A percentile compares a stretch with the other conserved stretches of the same genome.
phyloP scores from a whole-genome alignment of 2,888 invertebrate genomes.

The Eupithecia exiguata region DNA sequence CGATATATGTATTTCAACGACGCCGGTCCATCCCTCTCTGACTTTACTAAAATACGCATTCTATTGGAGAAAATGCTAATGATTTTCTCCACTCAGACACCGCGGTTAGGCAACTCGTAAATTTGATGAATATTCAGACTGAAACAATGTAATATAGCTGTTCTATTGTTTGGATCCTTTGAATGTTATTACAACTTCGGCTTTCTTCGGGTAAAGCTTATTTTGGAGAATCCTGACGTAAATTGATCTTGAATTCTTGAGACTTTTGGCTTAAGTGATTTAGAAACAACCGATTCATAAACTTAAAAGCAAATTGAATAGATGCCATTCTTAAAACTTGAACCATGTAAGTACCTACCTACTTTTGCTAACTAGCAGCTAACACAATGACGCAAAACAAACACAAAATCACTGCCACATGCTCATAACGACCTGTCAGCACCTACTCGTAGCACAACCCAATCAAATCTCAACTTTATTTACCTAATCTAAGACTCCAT shows the following conservation, averaged over 20 bases:
- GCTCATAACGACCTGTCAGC: slow-evolving; percentile 20
- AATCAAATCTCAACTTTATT: slow-evolving; percentile 18
- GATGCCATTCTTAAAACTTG: background rate
- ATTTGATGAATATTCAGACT: slow-evolving; percentile 63
- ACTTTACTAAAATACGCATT: slow-evolving; percentile 60
- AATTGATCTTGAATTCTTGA: slow-evolving; percentile 17
- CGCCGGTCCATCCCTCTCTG: slow-evolving; percentile 51
- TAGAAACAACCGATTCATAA: background rate
- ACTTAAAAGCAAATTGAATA: background rate
- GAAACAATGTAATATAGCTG: slow-evolving; percentile 42
- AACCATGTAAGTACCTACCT: background rate
- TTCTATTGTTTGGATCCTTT: slow-evolving; percentile 40
- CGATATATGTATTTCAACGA: slow-evolving; percentile 19
- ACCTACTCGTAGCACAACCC: slow-evolving; percentile 7
- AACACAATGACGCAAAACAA: slow-evolving; percentile 13
- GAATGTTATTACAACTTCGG: slow-evolving; percentile 38
- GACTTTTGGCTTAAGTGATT: slow-evolving; percentile 2
- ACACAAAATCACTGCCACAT: slow-evolving; percentile 31
- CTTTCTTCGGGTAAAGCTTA: slow-evolving; percentile 38
- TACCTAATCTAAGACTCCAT: slow-evolving; percentile 16
- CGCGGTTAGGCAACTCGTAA: slow-evolving; percentile 66
- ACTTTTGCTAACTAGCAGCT: background rate
- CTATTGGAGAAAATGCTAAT: slow-evolving; percentile 79
- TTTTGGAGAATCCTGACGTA: slow-evolving; percentile 27
- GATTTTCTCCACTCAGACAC: slow-evolving; percentile 68